Evolutionary conservation across 2,797 vertebrate genomes (phyloP).

Genomic region (Falco naumanni): DNA sequence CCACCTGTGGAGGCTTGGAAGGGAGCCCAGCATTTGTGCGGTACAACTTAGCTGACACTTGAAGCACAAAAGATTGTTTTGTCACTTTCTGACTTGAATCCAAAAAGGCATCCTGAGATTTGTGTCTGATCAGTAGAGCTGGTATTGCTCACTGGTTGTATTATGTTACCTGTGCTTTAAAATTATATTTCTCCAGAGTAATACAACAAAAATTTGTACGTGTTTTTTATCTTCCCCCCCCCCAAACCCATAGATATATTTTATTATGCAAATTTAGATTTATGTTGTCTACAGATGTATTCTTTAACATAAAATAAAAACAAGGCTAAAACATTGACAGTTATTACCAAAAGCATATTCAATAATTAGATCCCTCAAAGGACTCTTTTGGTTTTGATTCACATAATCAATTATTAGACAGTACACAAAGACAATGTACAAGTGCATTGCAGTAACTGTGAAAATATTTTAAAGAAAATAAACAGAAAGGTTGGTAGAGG

Average conservation of each 20-base stretch:
- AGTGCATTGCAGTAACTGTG: not conserved
- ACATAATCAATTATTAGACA: not conserved
- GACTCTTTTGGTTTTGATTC: not conserved
- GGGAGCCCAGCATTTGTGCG: not conserved
- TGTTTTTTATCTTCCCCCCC: not conserved
- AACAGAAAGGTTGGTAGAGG: not conserved
- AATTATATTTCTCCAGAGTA: not conserved
- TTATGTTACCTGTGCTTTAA: not conserved
- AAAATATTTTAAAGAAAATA: not conserved
- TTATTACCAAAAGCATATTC: not conserved
- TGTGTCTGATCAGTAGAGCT: not conserved
- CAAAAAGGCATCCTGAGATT: not conserved
- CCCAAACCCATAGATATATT: not conserved
- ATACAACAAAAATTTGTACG: not conserved
- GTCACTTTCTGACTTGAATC: not conserved
- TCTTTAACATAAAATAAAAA: not conserved
- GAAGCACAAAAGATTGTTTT: not conserved
- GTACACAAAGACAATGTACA: not conserved
- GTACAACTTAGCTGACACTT: not conserved
- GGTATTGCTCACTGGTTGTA: not conserved
- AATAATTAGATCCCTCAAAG: not conserved
- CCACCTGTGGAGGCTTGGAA: not conserved
- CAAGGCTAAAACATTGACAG: not conserved
- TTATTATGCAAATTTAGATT: not conserved
- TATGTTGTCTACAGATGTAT: not conserved